Percentiles rank a stretch among this genome's conserved stretches.
Evolutionary conservation across 2,797 vertebrate genomes (phyloP).

Genomic region (Argyrosomus regius): DNA sequence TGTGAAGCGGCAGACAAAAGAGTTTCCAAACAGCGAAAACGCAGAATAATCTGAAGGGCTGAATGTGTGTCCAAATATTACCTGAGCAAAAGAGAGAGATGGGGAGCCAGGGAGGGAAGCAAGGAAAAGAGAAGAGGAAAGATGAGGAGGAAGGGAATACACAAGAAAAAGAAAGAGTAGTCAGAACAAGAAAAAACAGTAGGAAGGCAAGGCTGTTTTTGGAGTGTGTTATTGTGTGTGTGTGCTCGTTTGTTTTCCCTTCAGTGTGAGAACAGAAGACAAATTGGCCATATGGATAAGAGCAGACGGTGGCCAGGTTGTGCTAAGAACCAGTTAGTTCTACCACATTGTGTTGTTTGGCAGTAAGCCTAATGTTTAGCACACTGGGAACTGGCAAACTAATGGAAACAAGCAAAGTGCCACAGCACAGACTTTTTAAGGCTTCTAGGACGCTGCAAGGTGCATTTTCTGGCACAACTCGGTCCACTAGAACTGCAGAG

Average conservation of each 20-base stretch:
- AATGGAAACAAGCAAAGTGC: slow-evolving; percentile 62
- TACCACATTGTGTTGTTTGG: slow-evolving; percentile 74
- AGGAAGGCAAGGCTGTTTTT: slow-evolving; percentile 14
- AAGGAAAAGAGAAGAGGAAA: neutral
- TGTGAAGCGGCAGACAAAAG: slow-evolving; percentile 52
- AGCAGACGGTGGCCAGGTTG: slow-evolving; percentile 74
- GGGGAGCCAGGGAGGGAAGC: neutral
- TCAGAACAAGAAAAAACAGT: neutral
- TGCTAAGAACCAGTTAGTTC: slow-evolving; percentile 73
- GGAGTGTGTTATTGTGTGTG: slow-evolving; percentile 4
- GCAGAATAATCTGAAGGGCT: neutral
- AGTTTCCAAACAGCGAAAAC: slow-evolving; percentile 19
- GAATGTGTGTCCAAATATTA: slow-evolving; percentile 22
- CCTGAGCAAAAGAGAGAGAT: neutral
- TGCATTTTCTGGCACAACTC: slow-evolving; percentile 34
- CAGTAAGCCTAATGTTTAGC: slow-evolving; percentile 73
- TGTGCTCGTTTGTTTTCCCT: slow-evolving; percentile 38
- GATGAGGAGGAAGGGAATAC: neutral
- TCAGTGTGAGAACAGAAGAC: slow-evolving; percentile 55
- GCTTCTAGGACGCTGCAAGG: slow-evolving; percentile 59
- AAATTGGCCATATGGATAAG: slow-evolving; percentile 74
- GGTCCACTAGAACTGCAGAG: neutral
- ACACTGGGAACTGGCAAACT: slow-evolving; percentile 70
- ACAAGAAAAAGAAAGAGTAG: neutral
- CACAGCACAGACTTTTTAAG: slow-evolving; percentile 44